Conservation (phyloP, 2,113 vertebrate species). For the Oreochromis aureus region DNA sequence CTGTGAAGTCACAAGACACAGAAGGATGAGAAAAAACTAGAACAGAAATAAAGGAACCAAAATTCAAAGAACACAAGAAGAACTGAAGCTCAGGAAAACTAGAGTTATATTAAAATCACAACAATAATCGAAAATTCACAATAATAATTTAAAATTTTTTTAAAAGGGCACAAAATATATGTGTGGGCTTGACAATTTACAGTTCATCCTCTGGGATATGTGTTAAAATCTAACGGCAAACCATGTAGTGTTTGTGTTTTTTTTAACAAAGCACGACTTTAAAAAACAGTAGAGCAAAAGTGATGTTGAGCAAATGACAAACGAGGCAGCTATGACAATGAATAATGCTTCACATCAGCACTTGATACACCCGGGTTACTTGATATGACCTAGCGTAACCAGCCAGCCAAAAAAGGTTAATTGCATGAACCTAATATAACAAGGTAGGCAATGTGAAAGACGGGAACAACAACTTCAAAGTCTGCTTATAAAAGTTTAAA, state of each 20-base stretch:
- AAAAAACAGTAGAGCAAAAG: not conserved
- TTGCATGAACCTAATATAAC: not conserved
- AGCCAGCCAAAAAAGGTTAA: not conserved
- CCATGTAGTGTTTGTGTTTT: not conserved
- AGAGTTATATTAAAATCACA: not conserved
- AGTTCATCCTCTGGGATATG: not conserved
- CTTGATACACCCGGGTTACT: not conserved
- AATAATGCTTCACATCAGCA: not conserved
- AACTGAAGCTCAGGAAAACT: not conserved
- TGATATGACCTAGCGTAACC: not conserved
- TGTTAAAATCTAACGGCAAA: not conserved
- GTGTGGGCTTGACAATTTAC: not conserved
- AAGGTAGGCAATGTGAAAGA: not conserved
- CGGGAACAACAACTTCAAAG: not conserved
- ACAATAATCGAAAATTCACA: not conserved
- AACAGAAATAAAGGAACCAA: not conserved
- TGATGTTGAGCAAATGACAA: not conserved
- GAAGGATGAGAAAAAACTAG: not conserved
- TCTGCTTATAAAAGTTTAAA: not conserved
- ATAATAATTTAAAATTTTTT: not conserved
- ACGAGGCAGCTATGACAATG: not conserved
- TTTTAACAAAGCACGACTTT: not conserved
- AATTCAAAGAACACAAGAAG: rapidly evolving
- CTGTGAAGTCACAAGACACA: not conserved
- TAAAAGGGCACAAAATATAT: not conserved